phyloP scores from a whole-genome alignment of 1,140 invertebrate genomes.

The Euura saliciscinereae region DNA sequence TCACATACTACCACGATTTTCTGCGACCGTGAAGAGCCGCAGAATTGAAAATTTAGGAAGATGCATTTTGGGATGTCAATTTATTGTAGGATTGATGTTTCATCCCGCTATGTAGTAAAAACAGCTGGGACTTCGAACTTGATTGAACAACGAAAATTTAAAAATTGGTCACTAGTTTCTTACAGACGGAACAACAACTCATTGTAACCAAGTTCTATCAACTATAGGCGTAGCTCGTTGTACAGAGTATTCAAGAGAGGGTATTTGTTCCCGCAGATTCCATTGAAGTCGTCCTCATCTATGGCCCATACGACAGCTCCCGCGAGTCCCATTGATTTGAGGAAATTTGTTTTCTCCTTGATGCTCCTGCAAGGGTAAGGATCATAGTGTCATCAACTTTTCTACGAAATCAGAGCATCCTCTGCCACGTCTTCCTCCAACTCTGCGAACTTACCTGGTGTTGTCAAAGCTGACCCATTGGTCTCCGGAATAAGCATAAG shows the following conservation, averaged over 20 bases:
- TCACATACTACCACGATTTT: slow-evolving; percentile 70
- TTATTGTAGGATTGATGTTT: no score
- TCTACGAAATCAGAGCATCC: not conserved
- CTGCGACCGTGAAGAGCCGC: slow-evolving; percentile 67
- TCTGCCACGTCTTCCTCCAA: not conserved
- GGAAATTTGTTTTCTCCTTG: slow-evolving; percentile 62
- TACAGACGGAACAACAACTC: no score
- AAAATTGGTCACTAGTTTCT: no score
- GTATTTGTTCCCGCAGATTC: slow-evolving; percentile 65
- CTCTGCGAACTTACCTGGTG: slow-evolving; percentile 37
- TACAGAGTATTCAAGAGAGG: slow-evolving; percentile 67
- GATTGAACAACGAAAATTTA: no score
- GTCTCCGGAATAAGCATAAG: slow-evolving; percentile 48
- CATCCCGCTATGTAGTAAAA: no score
- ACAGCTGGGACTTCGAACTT: no score
- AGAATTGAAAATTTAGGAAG: no score
- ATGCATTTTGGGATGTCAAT: no score
- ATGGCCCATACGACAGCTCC: slow-evolving; percentile 68
- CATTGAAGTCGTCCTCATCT: slow-evolving; percentile 75
- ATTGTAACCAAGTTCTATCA: no score
- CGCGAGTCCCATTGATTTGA: slow-evolving; percentile 36
- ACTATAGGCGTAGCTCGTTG: slow-evolving; percentile 36
- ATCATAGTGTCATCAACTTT: no score
- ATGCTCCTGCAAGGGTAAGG: slow-evolving; percentile 52
- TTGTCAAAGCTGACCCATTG: slow-evolving; percentile 84